Evolutionary conservation across 2,797 vertebrate genomes (phyloP).

Genomic region (Alfaro cultratus): DNA sequence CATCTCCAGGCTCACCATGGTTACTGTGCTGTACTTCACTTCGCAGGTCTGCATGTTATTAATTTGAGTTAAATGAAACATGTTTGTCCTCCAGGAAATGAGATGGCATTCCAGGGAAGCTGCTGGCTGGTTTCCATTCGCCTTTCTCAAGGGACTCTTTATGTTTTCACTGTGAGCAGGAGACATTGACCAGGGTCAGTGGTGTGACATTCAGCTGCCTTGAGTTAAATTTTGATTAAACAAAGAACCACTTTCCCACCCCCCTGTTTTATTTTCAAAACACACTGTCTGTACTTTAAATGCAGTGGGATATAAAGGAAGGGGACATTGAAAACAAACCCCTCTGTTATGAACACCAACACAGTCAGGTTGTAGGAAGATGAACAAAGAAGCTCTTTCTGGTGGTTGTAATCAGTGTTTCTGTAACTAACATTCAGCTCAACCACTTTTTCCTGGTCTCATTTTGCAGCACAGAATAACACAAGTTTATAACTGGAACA

Average conservation of each 20-base stretch:
- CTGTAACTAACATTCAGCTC: constrained; percentile 63
- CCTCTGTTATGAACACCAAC: neutral
- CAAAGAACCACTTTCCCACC: constrained; percentile 66
- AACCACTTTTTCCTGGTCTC: constrained; percentile 76
- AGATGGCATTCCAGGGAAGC: constrained; percentile 61
- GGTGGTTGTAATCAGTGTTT: constrained; percentile 33
- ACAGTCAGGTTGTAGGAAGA: neutral
- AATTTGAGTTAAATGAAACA: constrained; percentile 45
- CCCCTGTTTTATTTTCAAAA: neutral
- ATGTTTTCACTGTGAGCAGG: constrained; percentile 58
- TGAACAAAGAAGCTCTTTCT: constrained; percentile 46
- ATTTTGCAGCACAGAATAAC: constrained; percentile 56
- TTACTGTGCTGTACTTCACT: neutral
- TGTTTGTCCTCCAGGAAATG: constrained; percentile 58
- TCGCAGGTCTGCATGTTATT: neutral
- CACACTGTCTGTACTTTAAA: neutral
- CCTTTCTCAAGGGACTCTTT: constrained; percentile 67
- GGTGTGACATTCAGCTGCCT: constrained; percentile 37
- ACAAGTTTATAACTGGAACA: neutral
- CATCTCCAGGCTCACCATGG: neutral
- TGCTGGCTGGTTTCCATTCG: constrained; percentile 50
- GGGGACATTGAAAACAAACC: neutral
- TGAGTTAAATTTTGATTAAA: constrained; percentile 41
- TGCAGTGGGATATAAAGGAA: neutral
- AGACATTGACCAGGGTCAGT: constrained; percentile 56